Evolutionary conservation across 2,797 vertebrate species (phyloP).

Genomic region (Hybognathus amarus): DNA sequence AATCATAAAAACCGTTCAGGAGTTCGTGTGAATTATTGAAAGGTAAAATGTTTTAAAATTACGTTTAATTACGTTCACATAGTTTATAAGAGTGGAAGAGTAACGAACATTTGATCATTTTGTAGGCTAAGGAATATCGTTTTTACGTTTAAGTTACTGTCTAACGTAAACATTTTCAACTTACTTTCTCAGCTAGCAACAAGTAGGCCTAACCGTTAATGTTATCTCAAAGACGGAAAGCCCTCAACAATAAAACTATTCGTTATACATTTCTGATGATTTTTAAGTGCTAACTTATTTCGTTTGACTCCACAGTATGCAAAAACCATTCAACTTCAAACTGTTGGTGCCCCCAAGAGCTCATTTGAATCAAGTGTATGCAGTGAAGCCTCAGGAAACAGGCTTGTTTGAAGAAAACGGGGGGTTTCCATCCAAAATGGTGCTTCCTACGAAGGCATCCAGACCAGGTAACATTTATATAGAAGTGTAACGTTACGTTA

Average conservation of each 20-base stretch:
- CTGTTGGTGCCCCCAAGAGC: constrained; percentile 74
- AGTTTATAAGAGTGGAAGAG: not conserved
- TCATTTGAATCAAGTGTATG: constrained; percentile 65
- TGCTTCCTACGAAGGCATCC: constrained; percentile 69
- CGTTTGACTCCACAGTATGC: constrained; percentile 68
- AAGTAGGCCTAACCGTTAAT: too few species aligned
- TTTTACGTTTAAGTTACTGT: too few species aligned
- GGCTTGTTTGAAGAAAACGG: constrained; percentile 47
- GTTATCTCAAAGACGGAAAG: not conserved
- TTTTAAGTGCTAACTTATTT: not conserved
- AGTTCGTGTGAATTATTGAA: not conserved
- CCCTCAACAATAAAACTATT: not conserved
- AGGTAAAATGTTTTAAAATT: constrained; percentile 6
- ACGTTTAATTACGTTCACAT: not conserved
- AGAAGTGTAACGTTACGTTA: not conserved
- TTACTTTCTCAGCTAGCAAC: not conserved
- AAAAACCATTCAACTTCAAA: constrained; percentile 78
- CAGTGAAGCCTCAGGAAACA: constrained; percentile 70
- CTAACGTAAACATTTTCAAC: not conserved
- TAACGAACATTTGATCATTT: not conserved
- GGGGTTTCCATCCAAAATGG: constrained; percentile 65
- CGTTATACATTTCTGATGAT: not conserved
- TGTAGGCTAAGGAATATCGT: not conserved
- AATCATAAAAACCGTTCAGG: too few species aligned
- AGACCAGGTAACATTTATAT: constrained; percentile 75